A percentile compares a stretch with the other conserved stretches of the same genome.
Evolutionary conservation across 2,113 vertebrate species (phyloP).

Genomic region (Nothobranchius kuhntae): DNA sequence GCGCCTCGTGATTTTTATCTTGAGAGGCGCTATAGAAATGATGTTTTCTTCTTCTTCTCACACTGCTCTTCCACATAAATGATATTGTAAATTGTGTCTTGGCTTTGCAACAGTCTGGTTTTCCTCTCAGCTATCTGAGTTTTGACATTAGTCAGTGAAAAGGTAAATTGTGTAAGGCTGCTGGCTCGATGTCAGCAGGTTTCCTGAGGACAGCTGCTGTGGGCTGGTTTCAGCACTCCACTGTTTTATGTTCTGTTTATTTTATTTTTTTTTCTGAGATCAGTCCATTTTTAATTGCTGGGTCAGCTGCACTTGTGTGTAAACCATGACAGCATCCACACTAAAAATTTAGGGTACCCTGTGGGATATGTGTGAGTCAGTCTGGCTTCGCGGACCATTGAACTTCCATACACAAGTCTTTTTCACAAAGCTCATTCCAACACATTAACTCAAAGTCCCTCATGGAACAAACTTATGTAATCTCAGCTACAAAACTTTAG

Average conservation of each 20-base stretch:
- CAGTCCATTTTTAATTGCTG: not conserved
- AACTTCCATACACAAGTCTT: not conserved
- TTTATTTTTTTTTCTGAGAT: not conserved
- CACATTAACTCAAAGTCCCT: slow-evolving; percentile 1
- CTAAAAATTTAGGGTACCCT: slow-evolving; percentile 2
- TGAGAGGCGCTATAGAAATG: too few relatives aligned
- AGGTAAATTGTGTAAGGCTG: slow-evolving; percentile 10
- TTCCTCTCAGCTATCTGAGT: slow-evolving; percentile 11
- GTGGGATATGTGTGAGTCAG: not conserved
- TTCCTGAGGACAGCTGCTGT: slow-evolving; percentile 28
- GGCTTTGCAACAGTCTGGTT: slow-evolving; percentile 18
- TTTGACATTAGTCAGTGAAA: slow-evolving; percentile 35
- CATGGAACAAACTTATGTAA: slow-evolving; percentile 18
- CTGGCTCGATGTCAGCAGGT: not conserved
- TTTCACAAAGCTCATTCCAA: slow-evolving; percentile 11
- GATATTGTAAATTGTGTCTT: slow-evolving; percentile 44
- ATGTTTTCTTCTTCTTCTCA: too few relatives aligned
- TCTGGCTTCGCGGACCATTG: not conserved
- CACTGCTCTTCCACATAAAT: slow-evolving; percentile 41
- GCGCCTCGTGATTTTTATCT: too few relatives aligned
- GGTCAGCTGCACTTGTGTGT: slow-evolving; percentile 22
- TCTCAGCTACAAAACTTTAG: slow-evolving; percentile 7
- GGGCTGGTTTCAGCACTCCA: not conserved
- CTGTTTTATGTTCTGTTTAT: slow-evolving; percentile 23
- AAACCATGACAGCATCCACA: slow-evolving; percentile 4